Percentiles rank a stretch among this genome's conserved stretches.
Conservation (phyloP, 2,113 vertebrate genomes). For the Entelurus aequoreus region DNA sequence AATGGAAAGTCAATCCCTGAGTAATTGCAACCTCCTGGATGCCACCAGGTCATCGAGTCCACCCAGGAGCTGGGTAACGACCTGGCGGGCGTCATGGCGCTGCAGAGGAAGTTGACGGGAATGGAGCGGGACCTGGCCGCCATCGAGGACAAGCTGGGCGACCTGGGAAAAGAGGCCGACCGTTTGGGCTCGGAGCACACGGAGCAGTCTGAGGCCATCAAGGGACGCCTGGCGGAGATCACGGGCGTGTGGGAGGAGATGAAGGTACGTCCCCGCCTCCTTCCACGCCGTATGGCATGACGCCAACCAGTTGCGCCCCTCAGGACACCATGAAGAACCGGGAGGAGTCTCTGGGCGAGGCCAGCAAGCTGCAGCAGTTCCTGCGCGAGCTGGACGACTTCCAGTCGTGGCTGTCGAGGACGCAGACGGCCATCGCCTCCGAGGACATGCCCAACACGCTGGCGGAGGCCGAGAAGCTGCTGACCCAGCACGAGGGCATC, state of each 20-base stretch:
- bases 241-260: constrained; percentile 92
- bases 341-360: constrained; percentile 93
- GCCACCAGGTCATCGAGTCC: constrained; percentile 85
- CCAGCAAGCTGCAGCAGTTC: constrained; percentile 98
- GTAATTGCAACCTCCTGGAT: background rate
- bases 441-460: constrained; percentile 98
- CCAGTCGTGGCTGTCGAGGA: constrained; percentile 96
- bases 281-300: too few species aligned
- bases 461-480: constrained; percentile 92
- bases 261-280: constrained; percentile 65
- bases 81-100: constrained; percentile 93
- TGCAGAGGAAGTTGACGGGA: constrained; percentile 95
- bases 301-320: background rate
- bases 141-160: constrained; percentile 91
- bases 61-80: constrained; percentile 97
- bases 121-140: constrained; percentile 96
- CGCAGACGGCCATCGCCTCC: constrained; percentile 93
- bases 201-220: constrained; percentile 91
- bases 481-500: constrained; percentile 93
- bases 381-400: constrained; percentile 95
- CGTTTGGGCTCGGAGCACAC: constrained; percentile 86
- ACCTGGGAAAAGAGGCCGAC: constrained; percentile 90
- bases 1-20: too few species aligned
- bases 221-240: constrained; percentile 87
- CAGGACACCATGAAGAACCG: constrained; percentile 86